phyloP scores from a whole-genome alignment of 64 coral and sea anemone genomes.

The Dendronephthya gigantea region DNA sequence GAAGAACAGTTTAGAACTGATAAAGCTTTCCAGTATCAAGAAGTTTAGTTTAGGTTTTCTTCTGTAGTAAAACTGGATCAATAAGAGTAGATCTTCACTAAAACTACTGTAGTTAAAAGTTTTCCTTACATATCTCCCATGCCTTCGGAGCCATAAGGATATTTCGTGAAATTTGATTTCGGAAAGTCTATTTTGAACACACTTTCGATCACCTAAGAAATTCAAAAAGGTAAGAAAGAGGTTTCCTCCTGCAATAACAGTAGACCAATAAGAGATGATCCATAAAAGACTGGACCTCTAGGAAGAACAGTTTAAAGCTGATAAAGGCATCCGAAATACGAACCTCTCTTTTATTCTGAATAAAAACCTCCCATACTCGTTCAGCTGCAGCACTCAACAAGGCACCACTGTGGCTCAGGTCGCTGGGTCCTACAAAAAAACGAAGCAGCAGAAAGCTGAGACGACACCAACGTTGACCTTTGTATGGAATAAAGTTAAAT shows the following conservation, averaged over 20 bases:
- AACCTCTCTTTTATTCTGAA: conserved; percentile 89
- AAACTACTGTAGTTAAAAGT: background rate
- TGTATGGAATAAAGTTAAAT: background rate
- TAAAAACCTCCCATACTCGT: conserved; percentile 84
- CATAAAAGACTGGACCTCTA: too few species aligned
- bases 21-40: too few species aligned
- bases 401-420: background rate
- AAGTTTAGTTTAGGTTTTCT: too few species aligned
- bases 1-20: too few species aligned
- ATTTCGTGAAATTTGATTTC: background rate
- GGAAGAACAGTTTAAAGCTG: too few species aligned
- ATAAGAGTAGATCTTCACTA: too few species aligned
- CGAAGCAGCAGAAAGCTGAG: background rate
- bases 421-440: background rate
- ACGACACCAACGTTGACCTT: background rate
- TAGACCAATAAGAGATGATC: too few species aligned
- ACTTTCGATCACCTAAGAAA: background rate
- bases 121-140: background rate
- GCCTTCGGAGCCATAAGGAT: background rate
- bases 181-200: background rate
- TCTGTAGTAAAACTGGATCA: too few species aligned
- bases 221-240: background rate
- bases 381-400: conserved; percentile 70
- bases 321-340: background rate
- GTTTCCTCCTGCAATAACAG: too few species aligned